Evolutionary conservation across 2,113 vertebrate genomes (phyloP).

Genomic region (Perognathus longimembris): DNA sequence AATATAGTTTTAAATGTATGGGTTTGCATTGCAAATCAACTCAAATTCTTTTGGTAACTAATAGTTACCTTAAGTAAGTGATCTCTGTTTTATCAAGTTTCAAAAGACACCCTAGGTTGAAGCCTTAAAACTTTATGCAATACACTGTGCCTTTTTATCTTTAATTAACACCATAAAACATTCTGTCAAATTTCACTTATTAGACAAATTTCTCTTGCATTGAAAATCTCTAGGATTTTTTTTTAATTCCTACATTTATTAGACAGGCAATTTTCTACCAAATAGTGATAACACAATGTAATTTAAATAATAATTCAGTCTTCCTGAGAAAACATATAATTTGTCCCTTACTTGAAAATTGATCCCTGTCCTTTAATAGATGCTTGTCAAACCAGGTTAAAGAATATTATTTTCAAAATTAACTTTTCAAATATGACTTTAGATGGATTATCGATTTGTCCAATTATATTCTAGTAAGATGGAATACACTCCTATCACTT

Average conservation of each 20-base stretch:
- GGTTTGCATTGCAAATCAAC: not conserved
- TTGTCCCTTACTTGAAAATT: not conserved
- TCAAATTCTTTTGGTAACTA: not conserved
- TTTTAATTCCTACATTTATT: not conserved
- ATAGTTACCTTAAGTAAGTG: slow-evolving; percentile 24
- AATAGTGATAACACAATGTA: not conserved
- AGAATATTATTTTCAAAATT: not conserved
- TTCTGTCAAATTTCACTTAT: not conserved
- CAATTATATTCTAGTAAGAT: not conserved
- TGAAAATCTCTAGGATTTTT: not conserved
- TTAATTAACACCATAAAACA: not conserved
- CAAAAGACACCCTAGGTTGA: not conserved
- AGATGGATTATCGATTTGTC: not conserved
- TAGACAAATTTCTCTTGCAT: not conserved
- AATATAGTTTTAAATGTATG: not conserved
- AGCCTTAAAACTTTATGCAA: not conserved
- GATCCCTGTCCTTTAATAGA: not conserved
- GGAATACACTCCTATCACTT: not conserved
- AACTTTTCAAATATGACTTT: not conserved
- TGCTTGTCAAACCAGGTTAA: not conserved
- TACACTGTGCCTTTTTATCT: not conserved
- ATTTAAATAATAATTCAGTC: not conserved
- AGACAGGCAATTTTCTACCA: not conserved
- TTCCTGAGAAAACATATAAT: not conserved
- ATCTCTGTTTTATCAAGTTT: not conserved